phyloP scores from a whole-genome alignment of 2,888 invertebrate species.

The Rhagophthalmus giganteus region DNA sequence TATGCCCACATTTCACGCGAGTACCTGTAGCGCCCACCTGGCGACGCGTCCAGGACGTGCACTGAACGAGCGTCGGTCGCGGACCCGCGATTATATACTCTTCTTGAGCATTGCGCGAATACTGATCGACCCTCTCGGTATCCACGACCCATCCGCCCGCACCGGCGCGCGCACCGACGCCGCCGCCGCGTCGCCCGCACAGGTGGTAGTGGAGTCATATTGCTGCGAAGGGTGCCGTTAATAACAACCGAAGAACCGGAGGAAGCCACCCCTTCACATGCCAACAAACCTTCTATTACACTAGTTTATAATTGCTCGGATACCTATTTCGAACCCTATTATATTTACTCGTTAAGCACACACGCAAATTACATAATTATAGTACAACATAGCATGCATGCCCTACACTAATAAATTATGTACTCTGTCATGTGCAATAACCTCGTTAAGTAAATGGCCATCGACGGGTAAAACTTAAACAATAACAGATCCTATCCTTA shows the following conservation, averaged over 20 bases:
- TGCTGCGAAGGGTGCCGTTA: slow-evolving; percentile 28
- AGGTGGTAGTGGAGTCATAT: slow-evolving; percentile 45
- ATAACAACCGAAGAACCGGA: slow-evolving; percentile 26
- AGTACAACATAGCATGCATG: slow-evolving; percentile 30
- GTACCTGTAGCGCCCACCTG: slow-evolving; percentile 49
- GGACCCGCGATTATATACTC: slow-evolving; percentile 51
- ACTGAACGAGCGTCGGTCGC: slow-evolving; percentile 48
- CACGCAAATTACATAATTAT: slow-evolving; percentile 33
- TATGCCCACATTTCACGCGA: slow-evolving; percentile 28
- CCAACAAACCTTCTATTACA: slow-evolving; percentile 17
- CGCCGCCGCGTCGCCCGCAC: slow-evolving; percentile 45
- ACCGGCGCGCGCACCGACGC: slow-evolving; percentile 45
- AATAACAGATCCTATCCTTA: slow-evolving; percentile 3
- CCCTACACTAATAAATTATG: slow-evolving; percentile 29
- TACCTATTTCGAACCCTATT: slow-evolving; percentile 27
- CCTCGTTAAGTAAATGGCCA: slow-evolving; percentile 27
- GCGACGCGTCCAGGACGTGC: slow-evolving; percentile 40
- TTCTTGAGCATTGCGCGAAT: slow-evolving; percentile 52
- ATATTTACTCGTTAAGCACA: slow-evolving; percentile 26
- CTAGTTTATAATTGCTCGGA: slow-evolving; percentile 21
- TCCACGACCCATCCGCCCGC: slow-evolving; percentile 46
- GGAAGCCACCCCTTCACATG: slow-evolving; percentile 44
- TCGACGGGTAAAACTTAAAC: slow-evolving; percentile 11
- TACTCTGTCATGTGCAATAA: slow-evolving; percentile 26
- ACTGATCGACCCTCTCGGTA: slow-evolving; percentile 53